phyloP scores from a whole-genome alignment of 35 echinoderm and acorn worm species.

The Ptychodera flava region DNA sequence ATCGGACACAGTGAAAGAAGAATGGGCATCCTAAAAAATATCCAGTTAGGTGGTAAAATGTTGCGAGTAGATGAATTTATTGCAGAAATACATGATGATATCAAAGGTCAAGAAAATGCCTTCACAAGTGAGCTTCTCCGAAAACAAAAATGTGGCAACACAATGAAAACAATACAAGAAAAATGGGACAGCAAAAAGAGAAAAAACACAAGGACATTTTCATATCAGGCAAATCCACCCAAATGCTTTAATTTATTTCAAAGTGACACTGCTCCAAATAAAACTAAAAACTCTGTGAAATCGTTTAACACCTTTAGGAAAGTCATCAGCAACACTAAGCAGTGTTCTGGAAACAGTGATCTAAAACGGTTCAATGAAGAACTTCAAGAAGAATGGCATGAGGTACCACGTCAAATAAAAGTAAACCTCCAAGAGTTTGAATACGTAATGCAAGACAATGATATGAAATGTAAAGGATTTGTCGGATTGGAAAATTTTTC shows the following conservation, averaged over 20 bases:
- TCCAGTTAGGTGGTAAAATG: too few species aligned
- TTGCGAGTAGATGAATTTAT: too few species aligned
- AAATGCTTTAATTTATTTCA: neutral
- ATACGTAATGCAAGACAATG: neutral
- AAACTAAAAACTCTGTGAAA: too few species aligned
- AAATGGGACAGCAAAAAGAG: conserved; percentile 6
- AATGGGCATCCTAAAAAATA: conserved; percentile 17
- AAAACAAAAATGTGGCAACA: neutral
- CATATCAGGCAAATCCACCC: neutral
- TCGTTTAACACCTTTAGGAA: conserved; percentile 2
- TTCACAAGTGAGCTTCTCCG: neutral
- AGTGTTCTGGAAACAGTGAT: neutral
- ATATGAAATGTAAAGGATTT: neutral
- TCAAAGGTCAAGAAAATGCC: too few species aligned
- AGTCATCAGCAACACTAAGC: neutral
- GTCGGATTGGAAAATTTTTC: conserved; percentile 15
- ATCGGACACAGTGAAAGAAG: neutral
- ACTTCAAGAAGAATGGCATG: neutral
- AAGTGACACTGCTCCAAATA: too few species aligned
- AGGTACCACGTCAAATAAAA: neutral
- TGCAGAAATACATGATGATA: too few species aligned
- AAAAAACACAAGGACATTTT: neutral
- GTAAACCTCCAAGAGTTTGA: neutral
- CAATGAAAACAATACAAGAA: neutral
- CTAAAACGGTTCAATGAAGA: neutral